These are phyloP conservation scores for Manis crassicaudata DNA, from an alignment of 2,797 vertebrate species.

Conservation along the genomic window DNA sequence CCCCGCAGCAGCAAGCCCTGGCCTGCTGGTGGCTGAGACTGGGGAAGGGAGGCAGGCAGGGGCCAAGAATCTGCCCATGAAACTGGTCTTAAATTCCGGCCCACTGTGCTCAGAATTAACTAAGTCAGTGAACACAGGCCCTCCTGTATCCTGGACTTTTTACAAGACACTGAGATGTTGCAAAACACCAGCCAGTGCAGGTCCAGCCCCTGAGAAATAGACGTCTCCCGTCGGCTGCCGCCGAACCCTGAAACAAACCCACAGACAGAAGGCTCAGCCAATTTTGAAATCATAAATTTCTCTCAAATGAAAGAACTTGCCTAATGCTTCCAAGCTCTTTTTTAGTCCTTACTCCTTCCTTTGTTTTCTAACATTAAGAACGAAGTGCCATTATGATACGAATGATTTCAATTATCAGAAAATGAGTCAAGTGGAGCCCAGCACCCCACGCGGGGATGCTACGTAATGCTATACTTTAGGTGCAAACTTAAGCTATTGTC, in stretches of 20 bases:
- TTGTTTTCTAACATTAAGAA: neutral
- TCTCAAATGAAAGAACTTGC: neutral
- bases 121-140: neutral
- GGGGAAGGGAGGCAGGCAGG: no score
- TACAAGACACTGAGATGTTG: neutral
- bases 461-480: neutral
- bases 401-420: constrained; percentile 30
- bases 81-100: neutral
- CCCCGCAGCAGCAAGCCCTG: neutral
- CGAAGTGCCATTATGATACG: neutral
- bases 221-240: neutral
- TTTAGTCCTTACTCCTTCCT: neutral
- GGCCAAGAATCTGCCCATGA: neutral
- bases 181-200: neutral
- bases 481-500: neutral
- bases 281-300: neutral
- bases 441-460: neutral
- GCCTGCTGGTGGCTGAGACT: neutral
- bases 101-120: neutral
- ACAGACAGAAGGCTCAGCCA: neutral
- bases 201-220: neutral
- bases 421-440: neutral
- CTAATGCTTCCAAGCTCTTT: neutral
- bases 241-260: neutral
- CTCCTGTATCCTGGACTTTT: neutral